Base-by-base conservation (phyloP, 2,888 invertebrate species). In the Imbricaverruca yamaguchii region DNA sequence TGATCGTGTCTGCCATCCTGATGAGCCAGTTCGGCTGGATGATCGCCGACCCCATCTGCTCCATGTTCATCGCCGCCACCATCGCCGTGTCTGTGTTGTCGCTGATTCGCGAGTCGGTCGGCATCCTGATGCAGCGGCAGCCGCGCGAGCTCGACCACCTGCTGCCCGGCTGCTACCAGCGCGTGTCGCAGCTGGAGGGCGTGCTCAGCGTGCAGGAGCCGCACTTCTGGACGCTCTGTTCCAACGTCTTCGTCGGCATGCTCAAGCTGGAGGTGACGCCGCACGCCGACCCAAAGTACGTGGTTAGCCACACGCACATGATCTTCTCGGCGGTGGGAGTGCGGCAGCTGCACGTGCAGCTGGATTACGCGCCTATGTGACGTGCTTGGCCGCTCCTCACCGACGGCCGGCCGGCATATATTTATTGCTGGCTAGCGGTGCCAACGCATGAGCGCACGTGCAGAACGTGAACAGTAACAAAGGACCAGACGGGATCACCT, bases 11-110 rank as follows among this genome's bases (percentile, higher is more conserved):
- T 0, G 95, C 97, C 0, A 90, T 95, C 79, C 89, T 98, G 12
- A 98, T 98, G 94, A 93, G 94, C 86, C 91, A 92, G 89, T 98
- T 98, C 88, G 97, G 97, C 78, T 98, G 97, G 97, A 96, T 97
- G 95, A 93, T 97, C 85, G 98, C 98, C 11, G 98, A 98, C 88
- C 98, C 98, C 0, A 95, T 98, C 85, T 98, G 98, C 87, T 98
- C 98, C 6, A 95, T 98, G 92, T 96, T 97, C 85, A 98, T 98
- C 85, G 94, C 98, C 15, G 86, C 94, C 55, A 90, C 98, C 56
- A 97, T 98, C 86, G 94, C 93, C 53, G 89, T 94, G 63, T 97
- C 97, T 90, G 97, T 94, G 55, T 67, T 85, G 13, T 69, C 81
- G 55, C 81, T 84, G 56, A 61, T 84, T 67, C 84, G 87, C 84